phyloP scores from a whole-genome alignment of 2,888 invertebrate genomes.

The Gymnoscelis rufifasciata region DNA sequence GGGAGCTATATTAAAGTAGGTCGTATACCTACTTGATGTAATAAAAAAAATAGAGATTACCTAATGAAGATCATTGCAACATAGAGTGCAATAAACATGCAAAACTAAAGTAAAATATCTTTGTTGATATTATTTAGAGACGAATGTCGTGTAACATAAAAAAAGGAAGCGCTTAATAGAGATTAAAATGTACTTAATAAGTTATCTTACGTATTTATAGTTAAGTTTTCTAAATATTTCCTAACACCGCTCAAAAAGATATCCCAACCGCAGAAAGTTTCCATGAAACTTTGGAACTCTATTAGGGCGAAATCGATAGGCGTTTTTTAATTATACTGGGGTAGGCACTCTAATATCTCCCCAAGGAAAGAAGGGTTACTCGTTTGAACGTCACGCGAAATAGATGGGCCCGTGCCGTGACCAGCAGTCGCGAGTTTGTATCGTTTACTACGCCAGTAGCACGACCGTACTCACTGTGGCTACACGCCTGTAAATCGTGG shows the following conservation, averaged over 20 bases:
- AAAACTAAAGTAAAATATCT: too few relatives aligned
- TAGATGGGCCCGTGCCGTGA: slow-evolving; percentile 73
- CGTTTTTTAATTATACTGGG: slow-evolving; percentile 64
- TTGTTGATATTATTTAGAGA: too few relatives aligned
- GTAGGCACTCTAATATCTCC: slow-evolving; percentile 59
- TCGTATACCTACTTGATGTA: too few relatives aligned
- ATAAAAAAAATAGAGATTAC: too few relatives aligned
- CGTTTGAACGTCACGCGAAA: slow-evolving; percentile 74
- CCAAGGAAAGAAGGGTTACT: slow-evolving; percentile 65
- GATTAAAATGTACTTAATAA: too few relatives aligned
- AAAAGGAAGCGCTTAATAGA: too few relatives aligned
- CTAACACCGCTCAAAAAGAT: not conserved
- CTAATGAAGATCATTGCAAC: too few relatives aligned
- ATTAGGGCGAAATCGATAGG: slow-evolving; percentile 45
- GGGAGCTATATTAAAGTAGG: not conserved
- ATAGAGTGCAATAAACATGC: too few relatives aligned
- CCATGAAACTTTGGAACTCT: slow-evolving; percentile 30
- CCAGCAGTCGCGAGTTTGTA: slow-evolving; percentile 69
- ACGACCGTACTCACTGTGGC: slow-evolving; percentile 68
- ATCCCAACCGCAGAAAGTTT: slow-evolving; percentile 12
- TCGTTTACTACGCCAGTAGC: slow-evolving; percentile 59
- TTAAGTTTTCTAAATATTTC: not conserved
- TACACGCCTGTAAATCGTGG: slow-evolving; percentile 64
- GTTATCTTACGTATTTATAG: not conserved
- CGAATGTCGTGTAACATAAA: too few relatives aligned